phyloP scores from a whole-genome alignment of 2,888 invertebrate species.

The Formica aserva region DNA sequence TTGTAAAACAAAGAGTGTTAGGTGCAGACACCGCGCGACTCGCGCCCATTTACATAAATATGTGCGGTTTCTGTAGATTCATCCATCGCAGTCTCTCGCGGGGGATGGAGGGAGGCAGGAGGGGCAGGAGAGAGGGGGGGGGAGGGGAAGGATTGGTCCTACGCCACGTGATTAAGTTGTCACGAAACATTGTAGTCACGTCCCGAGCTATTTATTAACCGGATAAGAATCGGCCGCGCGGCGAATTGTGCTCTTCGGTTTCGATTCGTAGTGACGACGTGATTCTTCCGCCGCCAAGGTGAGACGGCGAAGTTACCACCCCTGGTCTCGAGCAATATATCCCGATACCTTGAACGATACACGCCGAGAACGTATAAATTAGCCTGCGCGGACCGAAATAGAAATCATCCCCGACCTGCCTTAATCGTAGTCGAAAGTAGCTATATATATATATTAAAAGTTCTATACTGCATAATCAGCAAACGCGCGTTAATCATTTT shows the following conservation, averaged over 20 bases:
- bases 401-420: neutral
- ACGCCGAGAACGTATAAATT: conserved; percentile 9
- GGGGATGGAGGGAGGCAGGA: neutral
- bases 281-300: conserved; percentile 47
- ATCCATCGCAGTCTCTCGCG: conserved; percentile 66
- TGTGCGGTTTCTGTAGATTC: conserved; percentile 82
- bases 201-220: conserved; percentile 82
- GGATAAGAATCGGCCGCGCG: conserved; percentile 71
- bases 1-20: conserved; percentile 76
- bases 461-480: neutral
- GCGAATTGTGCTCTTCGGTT: conserved; percentile 59
- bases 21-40: conserved; percentile 36
- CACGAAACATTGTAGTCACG: conserved; percentile 84
- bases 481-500: neutral
- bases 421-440: neutral
- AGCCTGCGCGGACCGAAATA: neutral
- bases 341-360: conserved; percentile 32
- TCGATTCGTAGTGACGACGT: conserved; percentile 61
- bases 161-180: conserved; percentile 83
- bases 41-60: conserved; percentile 82
- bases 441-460: neutral
- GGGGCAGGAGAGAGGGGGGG: neutral
- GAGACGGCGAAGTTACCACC: conserved; percentile 37
- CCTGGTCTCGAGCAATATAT: neutral
- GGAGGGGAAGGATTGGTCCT: conserved; percentile 66